Evolutionary conservation across 2,113 vertebrate genomes (phyloP), one percentile per base, ranked within the genome.

Genomic region (Blennius ocellaris): DNA sequence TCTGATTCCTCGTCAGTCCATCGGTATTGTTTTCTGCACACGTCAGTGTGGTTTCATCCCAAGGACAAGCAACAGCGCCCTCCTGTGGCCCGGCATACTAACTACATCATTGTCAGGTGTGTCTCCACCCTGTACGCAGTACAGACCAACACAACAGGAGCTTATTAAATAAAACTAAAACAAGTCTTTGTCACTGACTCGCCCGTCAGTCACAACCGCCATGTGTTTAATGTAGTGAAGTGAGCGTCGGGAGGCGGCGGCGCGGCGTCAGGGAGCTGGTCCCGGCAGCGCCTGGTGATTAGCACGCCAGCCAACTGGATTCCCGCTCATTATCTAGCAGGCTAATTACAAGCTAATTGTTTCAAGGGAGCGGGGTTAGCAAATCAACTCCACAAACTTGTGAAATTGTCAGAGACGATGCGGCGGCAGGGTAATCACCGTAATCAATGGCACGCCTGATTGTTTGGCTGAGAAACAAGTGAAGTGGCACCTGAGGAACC

Each of bases 341-440:
- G 73, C 63, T 78, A 73, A 84, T 89, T 84, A 86, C 72, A 48
- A 77, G 51, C 53, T 81, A 74, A 80, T 79, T 75, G 69, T 80
- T 78, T 75, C 58, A 80, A 64, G 63, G 75, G 66, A 69, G 70
- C 11, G 8, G 41, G 63, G 69, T 69, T 69, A 36, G 57, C 10
- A 0, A 68, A 17, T 71, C 62, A 79, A 60, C 78, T 75, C 15
- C 47, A 61, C 62, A 64, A 67, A 84, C 58, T 59, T 82, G 69
- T 72, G 65, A 75, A 71, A 83, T 76, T 73, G 78, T 85, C 56
- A 69, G 43, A 71, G 83, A 69, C 48, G 55, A 47, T 10, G 72
- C 68, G 47, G 78, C 71, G 14, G 55, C 0, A 65, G 49, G 56
- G 30, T 12, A 36, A 63, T 61, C 74, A 50, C 57, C 64, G 56